These are phyloP conservation scores for Paramuricea clavata DNA, from an alignment of 92 coral and sea anemone species.

Conservation along the genomic window DNA sequence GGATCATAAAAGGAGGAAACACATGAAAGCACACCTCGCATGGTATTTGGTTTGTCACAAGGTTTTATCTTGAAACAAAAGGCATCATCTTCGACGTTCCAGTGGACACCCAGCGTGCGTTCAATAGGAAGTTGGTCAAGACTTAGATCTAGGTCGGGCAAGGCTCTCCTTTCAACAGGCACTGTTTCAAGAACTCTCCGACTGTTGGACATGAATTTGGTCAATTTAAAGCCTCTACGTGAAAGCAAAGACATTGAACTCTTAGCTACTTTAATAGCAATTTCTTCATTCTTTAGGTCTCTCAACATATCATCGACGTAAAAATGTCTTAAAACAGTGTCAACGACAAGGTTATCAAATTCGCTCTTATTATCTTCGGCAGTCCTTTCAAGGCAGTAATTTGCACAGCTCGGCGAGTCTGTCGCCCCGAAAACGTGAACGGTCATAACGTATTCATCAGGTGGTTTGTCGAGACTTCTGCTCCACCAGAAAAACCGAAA, in stretches of 20 bases:
- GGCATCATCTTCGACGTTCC: background rate
- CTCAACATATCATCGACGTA: conserved; percentile 64
- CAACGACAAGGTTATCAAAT: conserved; percentile 42
- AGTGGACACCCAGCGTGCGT: conserved; percentile 48
- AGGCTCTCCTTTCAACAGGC: background rate
- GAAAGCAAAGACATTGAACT: too few species aligned
- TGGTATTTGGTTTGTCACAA: background rate
- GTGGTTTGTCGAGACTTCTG: conserved; percentile 60
- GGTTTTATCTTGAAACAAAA: background rate
- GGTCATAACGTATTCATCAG: conserved; percentile 74
- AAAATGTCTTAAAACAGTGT: conserved; percentile 12
- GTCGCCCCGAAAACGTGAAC: conserved; percentile 69
- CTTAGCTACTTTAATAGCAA: too few species aligned
- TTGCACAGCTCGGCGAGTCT: conserved; percentile 71
- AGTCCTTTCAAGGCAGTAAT: conserved; percentile 55
- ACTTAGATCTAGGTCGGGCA: background rate
- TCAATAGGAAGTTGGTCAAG: background rate
- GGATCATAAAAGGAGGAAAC: background rate
- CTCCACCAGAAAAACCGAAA: conserved; percentile 75
- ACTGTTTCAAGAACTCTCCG: too few species aligned
- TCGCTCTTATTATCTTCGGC: conserved; percentile 52
- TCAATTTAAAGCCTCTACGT: too few species aligned
- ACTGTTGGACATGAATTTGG: too few species aligned
- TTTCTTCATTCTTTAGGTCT: background rate
- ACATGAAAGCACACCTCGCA: background rate